Evolutionary conservation across 2,888 invertebrate species (phyloP), one percentile per base, ranked within the genome.

Genomic region (Brachynemurus nebulosus): DNA sequence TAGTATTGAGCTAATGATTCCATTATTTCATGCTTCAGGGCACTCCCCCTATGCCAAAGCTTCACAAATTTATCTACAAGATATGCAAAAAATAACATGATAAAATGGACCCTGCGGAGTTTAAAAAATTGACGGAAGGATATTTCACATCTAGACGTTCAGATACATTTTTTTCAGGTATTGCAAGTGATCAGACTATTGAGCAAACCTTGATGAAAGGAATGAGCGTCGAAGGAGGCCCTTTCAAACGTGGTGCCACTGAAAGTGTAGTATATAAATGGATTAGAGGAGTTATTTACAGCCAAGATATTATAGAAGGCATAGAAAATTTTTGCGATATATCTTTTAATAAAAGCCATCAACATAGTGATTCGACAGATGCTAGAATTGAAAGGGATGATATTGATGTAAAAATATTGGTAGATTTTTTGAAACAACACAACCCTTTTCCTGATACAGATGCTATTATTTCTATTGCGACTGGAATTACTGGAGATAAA

Each of bases 1-100:
- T 21, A 49, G 44, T 35, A 50, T 52, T 21, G 41, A 48, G 45
- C 43, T 45, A 27, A 55, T 54, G 53, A 44, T 54, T 33, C 52
- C 54, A 21, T 50, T 46, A 33, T 54, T 57, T 36, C 53, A 55
- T 47, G 49, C 55, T 23, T 45, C 48, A 18, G 54, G 51, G 4
- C 54, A 54, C 45, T 48, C 51, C 21, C 43, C 48, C n/a, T n/a
- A n/a, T n/a, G n/a, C n/a, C n/a, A n/a, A n/a, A n/a, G n/a, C n/a
- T n/a, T n/a, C 50, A 14, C 50, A 51, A 37, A 12, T 54, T 19
- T 52, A 54, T 37, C 20, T 50, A 16, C 49, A 53, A 42, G 44
- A 54, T 14, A 52, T 52, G 52, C 19, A 42, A 17, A 36, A 47
- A 40, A 40, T 50, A 39, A 11, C 34, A n/a, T 14, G 36, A 20